These are phyloP conservation scores for Hippocampus guttulatus DNA, from an alignment of 2,113 vertebrate genomes.

Conservation along the genomic window DNA sequence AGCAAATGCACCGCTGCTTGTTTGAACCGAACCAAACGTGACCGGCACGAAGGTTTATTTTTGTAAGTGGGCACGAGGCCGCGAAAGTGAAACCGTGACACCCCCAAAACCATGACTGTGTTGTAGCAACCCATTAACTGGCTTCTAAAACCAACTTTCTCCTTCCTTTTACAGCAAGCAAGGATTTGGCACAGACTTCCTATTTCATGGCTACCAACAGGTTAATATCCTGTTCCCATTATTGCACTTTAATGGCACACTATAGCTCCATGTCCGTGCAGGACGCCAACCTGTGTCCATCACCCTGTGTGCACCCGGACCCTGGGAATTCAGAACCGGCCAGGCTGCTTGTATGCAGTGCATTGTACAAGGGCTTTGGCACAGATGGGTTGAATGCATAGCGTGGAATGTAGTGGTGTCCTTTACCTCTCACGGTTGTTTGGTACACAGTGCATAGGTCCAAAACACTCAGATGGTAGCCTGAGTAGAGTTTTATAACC, in stretches of 20 bases:
- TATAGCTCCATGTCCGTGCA: slow-evolving; percentile 99
- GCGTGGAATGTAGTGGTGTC: slow-evolving; percentile 99
- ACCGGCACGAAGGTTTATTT: neutral
- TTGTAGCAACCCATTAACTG: neutral
- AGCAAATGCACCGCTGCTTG: neutral
- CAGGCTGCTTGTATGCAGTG: slow-evolving; percentile 87
- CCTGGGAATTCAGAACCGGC: slow-evolving; percentile 80
- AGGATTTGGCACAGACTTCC: slow-evolving; percentile 99
- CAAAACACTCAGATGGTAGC: slow-evolving; percentile 86
- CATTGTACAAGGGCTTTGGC: slow-evolving; percentile 96
- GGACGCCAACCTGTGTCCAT: slow-evolving; percentile 92
- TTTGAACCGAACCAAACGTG: neutral
- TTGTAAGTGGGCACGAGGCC: neutral
- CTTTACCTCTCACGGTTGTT: slow-evolving; percentile 89
- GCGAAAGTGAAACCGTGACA: slow-evolving; percentile 1
- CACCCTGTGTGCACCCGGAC: slow-evolving; percentile 83
- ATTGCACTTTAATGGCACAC: slow-evolving; percentile 99
- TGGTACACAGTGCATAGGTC: slow-evolving; percentile 98
- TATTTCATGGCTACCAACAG: slow-evolving; percentile 99
- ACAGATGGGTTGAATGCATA: slow-evolving; percentile 95
- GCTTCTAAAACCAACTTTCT: slow-evolving; percentile 24
- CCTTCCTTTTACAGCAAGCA: slow-evolving; percentile 88
- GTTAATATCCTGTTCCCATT: slow-evolving; percentile 99
- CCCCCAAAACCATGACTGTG: slow-evolving; percentile 4
- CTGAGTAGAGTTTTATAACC: slow-evolving; percentile 83